phyloP scores from a whole-genome alignment of 2,888 invertebrate species.

The Palloptera scutellata region DNA sequence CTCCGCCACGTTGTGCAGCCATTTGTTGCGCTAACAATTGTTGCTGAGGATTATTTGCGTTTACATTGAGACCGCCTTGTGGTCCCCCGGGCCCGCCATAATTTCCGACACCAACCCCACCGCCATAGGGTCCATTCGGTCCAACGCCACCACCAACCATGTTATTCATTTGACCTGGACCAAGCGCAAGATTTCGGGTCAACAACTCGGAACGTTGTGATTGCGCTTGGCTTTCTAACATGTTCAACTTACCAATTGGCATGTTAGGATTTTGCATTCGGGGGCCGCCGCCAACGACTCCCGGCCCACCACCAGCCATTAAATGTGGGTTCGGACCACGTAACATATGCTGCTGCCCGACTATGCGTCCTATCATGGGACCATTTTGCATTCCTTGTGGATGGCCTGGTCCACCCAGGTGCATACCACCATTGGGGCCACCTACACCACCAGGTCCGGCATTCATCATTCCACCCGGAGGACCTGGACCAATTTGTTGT shows the following conservation, averaged over 20 bases:
- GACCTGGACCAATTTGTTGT: slow-evolving; percentile 72
- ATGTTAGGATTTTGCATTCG: slow-evolving; percentile 69
- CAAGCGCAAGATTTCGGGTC: slow-evolving; percentile 44
- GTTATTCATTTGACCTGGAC: slow-evolving; percentile 60
- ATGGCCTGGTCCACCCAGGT: slow-evolving; percentile 54
- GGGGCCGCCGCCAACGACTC: slow-evolving; percentile 63
- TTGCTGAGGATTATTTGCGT: slow-evolving; percentile 51
- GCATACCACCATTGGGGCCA: slow-evolving; percentile 59
- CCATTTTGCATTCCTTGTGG: slow-evolving; percentile 80
- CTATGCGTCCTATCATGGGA: slow-evolving; percentile 70
- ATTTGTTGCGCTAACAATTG: slow-evolving; percentile 58
- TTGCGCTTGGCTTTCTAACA: slow-evolving; percentile 42
- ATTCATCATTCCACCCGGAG: slow-evolving; percentile 72
- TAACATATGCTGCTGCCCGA: slow-evolving; percentile 60
- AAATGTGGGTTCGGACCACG: slow-evolving; percentile 64
- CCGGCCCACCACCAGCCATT: slow-evolving; percentile 55
- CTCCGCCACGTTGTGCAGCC: slow-evolving; percentile 55
- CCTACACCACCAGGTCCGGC: slow-evolving; percentile 49
- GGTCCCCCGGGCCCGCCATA: slow-evolving; percentile 53
- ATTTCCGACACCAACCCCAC: slow-evolving; percentile 52
- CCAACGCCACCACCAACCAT: slow-evolving; percentile 50
- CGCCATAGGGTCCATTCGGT: slow-evolving; percentile 58
- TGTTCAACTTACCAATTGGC: slow-evolving; percentile 57
- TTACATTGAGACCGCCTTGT: slow-evolving; percentile 48
- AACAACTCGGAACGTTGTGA: slow-evolving; percentile 39